These are phyloP conservation scores for Apodemus sylvaticus DNA, from an alignment of 2,113 vertebrate species.

Conservation along the genomic window DNA sequence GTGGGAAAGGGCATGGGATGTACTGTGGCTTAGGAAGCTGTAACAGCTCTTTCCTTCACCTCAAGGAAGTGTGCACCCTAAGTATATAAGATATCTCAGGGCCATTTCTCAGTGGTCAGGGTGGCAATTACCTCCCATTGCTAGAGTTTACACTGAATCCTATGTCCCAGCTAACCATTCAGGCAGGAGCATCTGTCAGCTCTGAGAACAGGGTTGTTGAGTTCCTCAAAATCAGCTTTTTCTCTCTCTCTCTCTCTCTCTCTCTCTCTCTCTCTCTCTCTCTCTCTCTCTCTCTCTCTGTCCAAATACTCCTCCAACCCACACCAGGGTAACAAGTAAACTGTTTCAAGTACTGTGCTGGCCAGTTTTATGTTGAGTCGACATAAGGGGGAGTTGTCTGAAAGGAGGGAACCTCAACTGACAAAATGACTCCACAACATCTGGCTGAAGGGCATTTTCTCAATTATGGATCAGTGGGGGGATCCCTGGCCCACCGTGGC, in stretches of 20 bases:
- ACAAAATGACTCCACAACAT: background rate
- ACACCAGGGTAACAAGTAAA: background rate
- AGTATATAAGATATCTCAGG: too few relatives aligned
- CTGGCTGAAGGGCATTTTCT: background rate
- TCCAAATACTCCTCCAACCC: background rate
- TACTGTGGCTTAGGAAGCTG: background rate
- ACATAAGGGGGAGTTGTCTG: background rate
- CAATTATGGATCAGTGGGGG: background rate
- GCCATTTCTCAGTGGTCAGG: background rate
- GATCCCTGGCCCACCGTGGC: background rate
- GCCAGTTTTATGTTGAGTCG: background rate
- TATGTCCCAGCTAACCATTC: background rate
- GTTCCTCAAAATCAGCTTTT: background rate
- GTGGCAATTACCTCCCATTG: background rate
- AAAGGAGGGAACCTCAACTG: too few relatives aligned
- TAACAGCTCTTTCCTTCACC: background rate
- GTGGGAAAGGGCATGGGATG: background rate
- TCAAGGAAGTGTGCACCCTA: background rate
- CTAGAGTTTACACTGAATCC: background rate
- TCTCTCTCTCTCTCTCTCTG: background rate
- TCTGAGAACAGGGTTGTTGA: rapidly evolving
- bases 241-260: background rate
- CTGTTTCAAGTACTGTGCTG: background rate
- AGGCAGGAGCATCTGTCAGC: too few relatives aligned
- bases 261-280: background rate